Percentiles rank a stretch among this genome's conserved stretches.
phyloP scores from a whole-genome alignment of 2,113 vertebrate genomes.

The Xerus inauris region DNA sequence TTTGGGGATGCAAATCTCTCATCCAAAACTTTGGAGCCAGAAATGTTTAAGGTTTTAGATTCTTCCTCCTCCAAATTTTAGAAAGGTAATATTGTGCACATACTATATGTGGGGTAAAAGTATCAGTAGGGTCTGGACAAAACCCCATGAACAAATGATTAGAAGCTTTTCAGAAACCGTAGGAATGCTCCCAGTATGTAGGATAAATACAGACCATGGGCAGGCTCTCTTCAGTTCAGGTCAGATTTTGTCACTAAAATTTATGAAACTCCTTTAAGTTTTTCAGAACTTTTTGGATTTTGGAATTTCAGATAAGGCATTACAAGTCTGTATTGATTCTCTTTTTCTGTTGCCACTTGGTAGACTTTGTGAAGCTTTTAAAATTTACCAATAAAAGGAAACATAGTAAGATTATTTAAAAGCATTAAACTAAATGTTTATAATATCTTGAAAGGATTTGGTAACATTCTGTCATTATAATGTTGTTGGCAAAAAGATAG shows the following conservation, averaged over 20 bases:
- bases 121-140: not conserved
- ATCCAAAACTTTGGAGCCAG: not conserved
- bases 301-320: conserved; percentile 20
- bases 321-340: not conserved
- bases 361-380: not conserved
- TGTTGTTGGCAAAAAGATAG: not conserved
- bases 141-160: not conserved
- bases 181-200: not conserved
- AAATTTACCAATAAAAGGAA: conserved; percentile 32
- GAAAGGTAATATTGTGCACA: not conserved
- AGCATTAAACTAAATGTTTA: not conserved
- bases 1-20: not conserved
- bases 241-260: not conserved
- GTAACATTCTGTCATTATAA: not conserved
- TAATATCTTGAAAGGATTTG: conserved; percentile 9
- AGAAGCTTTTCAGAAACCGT: not conserved
- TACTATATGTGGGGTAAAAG: not conserved
- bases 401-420: conserved; percentile 48
- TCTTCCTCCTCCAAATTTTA: not conserved
- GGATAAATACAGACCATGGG: not conserved
- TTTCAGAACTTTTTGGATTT: conserved; percentile 18
- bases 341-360: conserved; percentile 27
- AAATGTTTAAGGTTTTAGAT: conserved; percentile 32
- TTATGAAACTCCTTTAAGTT: not conserved
- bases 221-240: not conserved